A percentile compares a stretch with the other conserved stretches of the same genome.
These are phyloP conservation scores for Hydriomena furcata DNA, from an alignment of 2,888 invertebrate species.

Conservation along the genomic window DNA sequence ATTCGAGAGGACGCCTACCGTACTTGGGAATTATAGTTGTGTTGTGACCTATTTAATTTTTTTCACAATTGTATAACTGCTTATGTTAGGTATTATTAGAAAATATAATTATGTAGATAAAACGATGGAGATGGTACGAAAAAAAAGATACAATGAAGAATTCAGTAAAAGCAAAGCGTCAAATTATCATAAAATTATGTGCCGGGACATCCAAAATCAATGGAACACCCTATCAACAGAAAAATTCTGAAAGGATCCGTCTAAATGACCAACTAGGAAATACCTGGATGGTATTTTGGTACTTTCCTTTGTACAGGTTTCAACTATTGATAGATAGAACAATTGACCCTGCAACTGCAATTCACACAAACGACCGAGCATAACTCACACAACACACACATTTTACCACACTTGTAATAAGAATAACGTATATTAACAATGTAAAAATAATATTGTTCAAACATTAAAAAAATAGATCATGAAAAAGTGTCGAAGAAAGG, in stretches of 20 bases:
- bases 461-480: not conserved
- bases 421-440: not conserved
- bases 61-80: no score
- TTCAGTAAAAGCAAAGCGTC: constrained; percentile 15
- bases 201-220: constrained; percentile 78
- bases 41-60: no score
- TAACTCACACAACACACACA: constrained; percentile 38
- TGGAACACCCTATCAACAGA: constrained; percentile 71
- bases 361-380: constrained; percentile 66
- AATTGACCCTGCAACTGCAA: constrained; percentile 76
- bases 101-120: no score
- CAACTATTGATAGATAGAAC: constrained; percentile 69
- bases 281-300: not conserved
- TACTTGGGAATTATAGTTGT: no score
- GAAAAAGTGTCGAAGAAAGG: no score
- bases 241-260: constrained; percentile 31
- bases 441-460: not conserved
- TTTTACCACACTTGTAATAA: not conserved
- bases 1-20: no score
- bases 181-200: constrained; percentile 47
- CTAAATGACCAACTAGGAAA: not conserved
- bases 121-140: not conserved
- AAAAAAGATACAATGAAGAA: not conserved
- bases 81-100: no score
- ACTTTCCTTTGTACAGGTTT: constrained; percentile 31